Base-by-base conservation (phyloP, 2,113 vertebrate genomes). In the Lichenostomus cassidix region DNA sequence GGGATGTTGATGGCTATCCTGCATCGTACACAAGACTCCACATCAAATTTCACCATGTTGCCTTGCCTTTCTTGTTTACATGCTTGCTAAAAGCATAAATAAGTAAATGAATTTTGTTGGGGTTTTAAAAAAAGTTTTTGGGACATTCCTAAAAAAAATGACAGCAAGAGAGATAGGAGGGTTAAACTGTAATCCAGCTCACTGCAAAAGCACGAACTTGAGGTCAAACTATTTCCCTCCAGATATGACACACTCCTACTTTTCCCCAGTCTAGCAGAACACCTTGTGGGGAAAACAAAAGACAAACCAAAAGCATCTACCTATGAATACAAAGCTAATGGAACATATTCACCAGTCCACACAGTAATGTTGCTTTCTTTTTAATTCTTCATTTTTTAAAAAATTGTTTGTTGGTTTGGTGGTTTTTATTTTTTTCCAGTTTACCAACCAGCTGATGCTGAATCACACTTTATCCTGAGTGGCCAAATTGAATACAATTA, bases 141-240 rank as follows among this genome's bases (percentile, higher is more conserved):
- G 79, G 64, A 67, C 50, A 80, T 78, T 27, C 68, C 83, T 85
- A 77, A 96, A 96, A 15, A 73, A 35, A 73, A 50, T 9, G 74
- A 94, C 83, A 97, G 84, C 74, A 96, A 89, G 92, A 83, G 39
- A 91, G 86, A 90, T 15, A 81, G 56, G 20, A 55, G 75, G 52
- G 94, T 95, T 89, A 90, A 97, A 95, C 82, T 92, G 86, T 92
- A 80, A 94, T 20, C 64, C 68, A 89, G 52, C 78, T 94, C 25
- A 10, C 76, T 82, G 93, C 55, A 89, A 92, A 94, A 86, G 56
- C 56, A 87, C 18, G 59, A 90, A 84, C 28, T 70, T 84, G 62
- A 74, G 96, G 74, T 86, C 79, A 79, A 88, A 87, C 33, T 11
- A 44, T 59, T 82, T 79, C 42, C 76, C 78, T 88, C 55, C 47